Base-by-base conservation (phyloP, 2,113 vertebrate species). In the Gila orcuttii region DNA sequence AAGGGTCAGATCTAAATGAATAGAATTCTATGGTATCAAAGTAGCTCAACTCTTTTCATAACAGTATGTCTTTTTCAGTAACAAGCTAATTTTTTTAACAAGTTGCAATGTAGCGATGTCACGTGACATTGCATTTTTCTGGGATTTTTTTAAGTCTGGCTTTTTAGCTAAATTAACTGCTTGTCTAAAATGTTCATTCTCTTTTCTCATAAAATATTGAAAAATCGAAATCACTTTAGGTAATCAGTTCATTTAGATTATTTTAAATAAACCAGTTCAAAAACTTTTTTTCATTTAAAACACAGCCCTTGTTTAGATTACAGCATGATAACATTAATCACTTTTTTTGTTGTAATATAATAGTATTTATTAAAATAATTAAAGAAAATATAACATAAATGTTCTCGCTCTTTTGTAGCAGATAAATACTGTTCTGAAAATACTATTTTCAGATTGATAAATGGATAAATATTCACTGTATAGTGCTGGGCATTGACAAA, bases 1-100 rank as follows among this genome's bases (percentile, higher is more conserved):
- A 25, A 55, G 17, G 25, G n/a, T 76, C 74, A 76, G 47, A 76
- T 76, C 47, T 77, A 77, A 17, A 55, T 31, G 3, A 28, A 77
- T 39, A 2, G 3, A 55, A 76, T 45, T 74, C 11, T 45, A 23
- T 74, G 71, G 4, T 74, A 12, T 71, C 8, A 23, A 19, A 39
- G 8, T 21, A 39, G 19, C 9, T 71, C 36, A 42, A 12, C 33
- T 5, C 68, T 71, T 42, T 42, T 71, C 21, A 71, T 23, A 42
- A 39, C 68, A 39, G 28, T 39, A 39, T 39, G 10, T 3, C 10
- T 71, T 42, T 71, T 66, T 19, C 19, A 57, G 17, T 57, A 21
- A 57, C 55, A 57, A 21, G 55, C 19, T 21, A 3, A 1, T 50
- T 57, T 55, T 64, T 66, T 25, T 3, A 62, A 62, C 9, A 52